Evolutionary conservation across 2,888 invertebrate genomes (phyloP).

Genomic region (Drosophila fulvimacula): DNA sequence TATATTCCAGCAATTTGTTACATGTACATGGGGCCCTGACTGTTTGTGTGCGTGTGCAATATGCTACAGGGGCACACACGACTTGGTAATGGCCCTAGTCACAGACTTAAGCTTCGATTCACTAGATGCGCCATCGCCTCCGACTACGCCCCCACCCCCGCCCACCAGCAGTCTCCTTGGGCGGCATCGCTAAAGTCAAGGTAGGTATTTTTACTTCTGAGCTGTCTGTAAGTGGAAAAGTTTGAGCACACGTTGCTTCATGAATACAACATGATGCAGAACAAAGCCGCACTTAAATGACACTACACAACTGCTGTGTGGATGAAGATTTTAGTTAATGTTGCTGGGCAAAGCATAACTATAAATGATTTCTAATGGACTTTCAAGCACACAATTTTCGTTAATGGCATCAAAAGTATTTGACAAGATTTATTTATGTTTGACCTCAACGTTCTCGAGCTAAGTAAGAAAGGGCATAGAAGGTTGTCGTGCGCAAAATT

Average conservation of each 20-base stretch:
- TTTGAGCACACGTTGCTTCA: constrained; percentile 65
- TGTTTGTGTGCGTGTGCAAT: constrained; percentile 33
- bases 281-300: constrained; percentile 44
- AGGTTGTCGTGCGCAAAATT: not conserved
- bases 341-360: too few species aligned
- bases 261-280: constrained; percentile 44
- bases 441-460: not conserved
- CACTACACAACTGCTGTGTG: constrained; percentile 2
- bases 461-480: not conserved
- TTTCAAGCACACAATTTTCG: not conserved
- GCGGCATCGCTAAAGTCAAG: constrained; percentile 68
- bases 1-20: constrained; percentile 73
- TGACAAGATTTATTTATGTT: not conserved
- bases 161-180: constrained; percentile 32
- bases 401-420: too few species aligned
- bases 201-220: constrained; percentile 66
- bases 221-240: constrained; percentile 74
- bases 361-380: not conserved
- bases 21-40: constrained; percentile 33
- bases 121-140: not conserved
- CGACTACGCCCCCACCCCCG: not conserved
- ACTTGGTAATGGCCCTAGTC: constrained; percentile 58
- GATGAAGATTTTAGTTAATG: not conserved
- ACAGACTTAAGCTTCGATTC: constrained; percentile 17
- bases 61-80: constrained; percentile 48